phyloP scores from a whole-genome alignment of 2,888 invertebrate species.

The Thecocarcelia acutangulata region DNA sequence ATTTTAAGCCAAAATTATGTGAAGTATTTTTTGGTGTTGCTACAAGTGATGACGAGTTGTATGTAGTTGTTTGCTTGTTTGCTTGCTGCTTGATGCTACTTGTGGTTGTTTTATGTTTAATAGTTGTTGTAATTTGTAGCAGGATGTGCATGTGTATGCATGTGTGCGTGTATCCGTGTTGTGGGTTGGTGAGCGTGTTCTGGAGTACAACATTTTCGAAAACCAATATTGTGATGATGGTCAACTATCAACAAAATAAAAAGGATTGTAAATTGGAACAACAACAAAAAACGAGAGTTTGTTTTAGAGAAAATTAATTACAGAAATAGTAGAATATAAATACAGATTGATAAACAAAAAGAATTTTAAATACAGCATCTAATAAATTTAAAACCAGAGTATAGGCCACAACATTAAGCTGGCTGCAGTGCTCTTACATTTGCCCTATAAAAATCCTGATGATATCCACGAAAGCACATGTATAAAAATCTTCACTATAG shows the following conservation, averaged over 20 bases:
- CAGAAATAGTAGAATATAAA: not conserved
- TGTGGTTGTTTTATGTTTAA: slow-evolving; percentile 29
- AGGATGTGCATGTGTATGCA: slow-evolving; percentile 10
- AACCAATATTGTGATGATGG: slow-evolving; percentile 58
- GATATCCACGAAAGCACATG: too few species aligned
- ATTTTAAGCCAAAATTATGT: slow-evolving; percentile 68
- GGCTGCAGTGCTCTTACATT: too few species aligned
- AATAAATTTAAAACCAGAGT: too few species aligned
- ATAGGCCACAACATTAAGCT: too few species aligned
- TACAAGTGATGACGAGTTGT: slow-evolving; percentile 60
- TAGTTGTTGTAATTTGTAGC: slow-evolving; percentile 28
- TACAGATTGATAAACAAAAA: too few species aligned
- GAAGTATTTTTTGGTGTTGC: slow-evolving; percentile 61
- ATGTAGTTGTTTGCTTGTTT: too few species aligned
- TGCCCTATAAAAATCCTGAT: too few species aligned
- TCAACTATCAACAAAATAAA: slow-evolving; percentile 34
- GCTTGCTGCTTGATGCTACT: slow-evolving; percentile 25
- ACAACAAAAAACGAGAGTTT: not conserved
- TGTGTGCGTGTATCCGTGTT: too few species aligned
- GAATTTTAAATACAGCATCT: too few species aligned
- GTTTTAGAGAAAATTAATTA: slow-evolving; percentile 10
- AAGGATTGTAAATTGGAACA: not conserved
- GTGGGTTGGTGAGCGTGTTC: slow-evolving; percentile 18
- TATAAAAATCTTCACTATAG: too few species aligned
- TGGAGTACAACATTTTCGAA: slow-evolving; percentile 23